These are phyloP conservation scores for Apistogramma diplotaenia DNA, from an alignment of 2,113 vertebrate species.

Conservation along the genomic window DNA sequence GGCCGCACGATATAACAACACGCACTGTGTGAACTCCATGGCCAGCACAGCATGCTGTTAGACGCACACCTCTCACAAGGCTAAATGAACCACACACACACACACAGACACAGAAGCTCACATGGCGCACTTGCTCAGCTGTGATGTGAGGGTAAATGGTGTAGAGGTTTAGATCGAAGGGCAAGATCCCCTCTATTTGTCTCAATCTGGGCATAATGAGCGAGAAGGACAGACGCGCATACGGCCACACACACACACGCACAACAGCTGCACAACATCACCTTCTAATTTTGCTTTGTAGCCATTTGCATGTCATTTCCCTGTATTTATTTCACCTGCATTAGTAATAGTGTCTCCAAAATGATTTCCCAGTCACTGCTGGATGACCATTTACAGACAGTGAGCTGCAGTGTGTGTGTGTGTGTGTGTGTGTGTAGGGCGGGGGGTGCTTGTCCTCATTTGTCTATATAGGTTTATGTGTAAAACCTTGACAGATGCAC, in stretches of 20 bases:
- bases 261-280: background rate
- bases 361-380: slow-evolving; percentile 33
- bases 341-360: slow-evolving; percentile 24
- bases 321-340: slow-evolving; percentile 44
- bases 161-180: slow-evolving; percentile 54
- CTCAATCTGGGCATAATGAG: slow-evolving; percentile 63
- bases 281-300: slow-evolving; percentile 18
- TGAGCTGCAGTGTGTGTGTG: slow-evolving; percentile 14
- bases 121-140: background rate
- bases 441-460: slow-evolving; percentile 23
- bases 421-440: slow-evolving; percentile 1
- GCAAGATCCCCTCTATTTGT: slow-evolving; percentile 62
- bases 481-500: slow-evolving; percentile 20
- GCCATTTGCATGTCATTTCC: slow-evolving; percentile 36
- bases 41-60: background rate
- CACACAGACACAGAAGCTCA: background rate
- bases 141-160: slow-evolving; percentile 48
- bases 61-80: background rate
- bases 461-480: slow-evolving; percentile 21
- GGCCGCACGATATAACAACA: background rate
- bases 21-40: background rate
- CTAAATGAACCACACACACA: background rate
- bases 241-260: background rate
- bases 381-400: background rate
- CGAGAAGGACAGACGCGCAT: slow-evolving; percentile 45